Base-by-base conservation (phyloP, 2,113 vertebrate species). In the Prunella himalayana region DNA sequence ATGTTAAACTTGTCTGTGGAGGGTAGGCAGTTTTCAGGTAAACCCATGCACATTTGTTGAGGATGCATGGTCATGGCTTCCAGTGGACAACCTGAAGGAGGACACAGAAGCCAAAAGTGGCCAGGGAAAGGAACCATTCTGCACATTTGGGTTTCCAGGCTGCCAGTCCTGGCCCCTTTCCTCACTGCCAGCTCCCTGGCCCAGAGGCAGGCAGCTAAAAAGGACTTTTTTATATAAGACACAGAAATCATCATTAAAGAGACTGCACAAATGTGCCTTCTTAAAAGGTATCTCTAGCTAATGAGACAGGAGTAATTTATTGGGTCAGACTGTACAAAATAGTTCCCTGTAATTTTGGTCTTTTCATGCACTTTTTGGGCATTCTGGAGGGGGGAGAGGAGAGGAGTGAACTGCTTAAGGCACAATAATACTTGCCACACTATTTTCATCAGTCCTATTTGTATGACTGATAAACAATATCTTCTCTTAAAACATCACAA, bases 51-150 rank as follows among this genome's bases (percentile, higher is more conserved):
- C 44, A 41, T n/a, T 39, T 63, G 5, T 31, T 75, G 33, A 63
- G 18, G 27, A 51, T 5, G 1, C 6, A 12, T 0, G 2, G 15
- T 19, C 47, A 59, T 1, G 1, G 23, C 13, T 84, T 63, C 31
- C 47, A 75, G 54, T 4, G 27, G 31, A 49, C 50, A 83, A 28
- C 24, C 15, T 37, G 30, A 73, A 30, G 31, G 59, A 60, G 44
- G 11, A 13, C 49, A 25, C 22, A 10, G 44, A 42, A 68, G 28
- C 15, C 28, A 44, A 12, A 5, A 57, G 20, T 8, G 35, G 30
- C 44, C 49, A 56, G 20, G 13, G 27, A 76, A 71, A 80, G 25
- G 39, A 92, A n/a, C 6, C 41, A 85, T 68, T 0, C 4, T 19
- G 31, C 6, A 20, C 6, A 41, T 79, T 39, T 68, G 41, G 64